These are phyloP conservation scores for Monopis laevigella DNA, from an alignment of 2,888 invertebrate genomes.

Conservation along the genomic window DNA sequence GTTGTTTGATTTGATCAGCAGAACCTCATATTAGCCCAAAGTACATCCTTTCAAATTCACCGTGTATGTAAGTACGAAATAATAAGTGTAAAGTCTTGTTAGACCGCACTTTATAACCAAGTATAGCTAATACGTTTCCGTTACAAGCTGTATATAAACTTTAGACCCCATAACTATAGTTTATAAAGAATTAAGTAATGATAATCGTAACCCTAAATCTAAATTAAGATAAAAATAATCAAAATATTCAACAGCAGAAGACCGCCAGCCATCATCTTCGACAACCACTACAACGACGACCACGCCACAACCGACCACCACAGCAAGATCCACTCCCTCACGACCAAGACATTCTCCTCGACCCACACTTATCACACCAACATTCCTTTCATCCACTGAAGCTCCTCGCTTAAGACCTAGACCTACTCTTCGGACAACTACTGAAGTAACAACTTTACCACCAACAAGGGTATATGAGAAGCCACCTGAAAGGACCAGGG, in stretches of 20 bases:
- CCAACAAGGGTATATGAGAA: slow-evolving; percentile 51
- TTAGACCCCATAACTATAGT: no score
- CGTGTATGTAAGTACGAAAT: no score
- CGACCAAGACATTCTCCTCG: slow-evolving; percentile 29
- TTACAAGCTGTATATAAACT: no score
- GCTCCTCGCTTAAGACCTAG: slow-evolving; percentile 31
- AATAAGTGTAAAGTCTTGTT: no score
- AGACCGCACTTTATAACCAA: no score
- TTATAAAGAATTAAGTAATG: no score
- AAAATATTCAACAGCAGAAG: slow-evolving; percentile 1
- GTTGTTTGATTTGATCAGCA: no score
- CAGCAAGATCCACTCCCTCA: slow-evolving; percentile 18
- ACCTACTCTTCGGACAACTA: slow-evolving; percentile 29
- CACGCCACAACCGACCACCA: slow-evolving; percentile 19
- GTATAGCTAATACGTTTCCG: no score
- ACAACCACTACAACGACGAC: slow-evolving; percentile 27
- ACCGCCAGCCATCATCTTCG: slow-evolving; percentile 22
- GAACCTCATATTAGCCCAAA: no score
- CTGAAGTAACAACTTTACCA: slow-evolving; percentile 33
- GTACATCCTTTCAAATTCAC: no score
- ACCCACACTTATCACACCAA: slow-evolving; percentile 25
- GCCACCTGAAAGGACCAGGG: slow-evolving; percentile 40
- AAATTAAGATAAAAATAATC: no score
- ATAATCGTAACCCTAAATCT: no score
- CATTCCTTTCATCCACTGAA: slow-evolving; percentile 35